These are phyloP conservation scores for Lepidocyrtinus sp. DNA, from an alignment of 2,888 invertebrate species.

Conservation along the genomic window DNA sequence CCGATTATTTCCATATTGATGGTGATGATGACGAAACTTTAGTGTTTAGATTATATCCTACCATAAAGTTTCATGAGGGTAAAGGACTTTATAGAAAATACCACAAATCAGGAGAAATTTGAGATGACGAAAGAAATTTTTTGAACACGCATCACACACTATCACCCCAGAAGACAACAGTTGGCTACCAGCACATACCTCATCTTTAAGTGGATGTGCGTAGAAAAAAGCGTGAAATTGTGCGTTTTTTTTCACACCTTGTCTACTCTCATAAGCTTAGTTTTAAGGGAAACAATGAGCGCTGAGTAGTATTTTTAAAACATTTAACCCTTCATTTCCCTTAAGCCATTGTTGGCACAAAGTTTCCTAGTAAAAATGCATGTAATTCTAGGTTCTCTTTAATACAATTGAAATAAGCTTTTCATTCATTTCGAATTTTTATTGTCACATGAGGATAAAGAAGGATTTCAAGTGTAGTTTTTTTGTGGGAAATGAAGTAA, in stretches of 20 bases:
- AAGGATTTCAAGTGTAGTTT: no score
- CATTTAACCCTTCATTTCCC: background rate
- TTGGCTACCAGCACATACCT: constrained; percentile 36
- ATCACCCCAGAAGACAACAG: constrained; percentile 27
- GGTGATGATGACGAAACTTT: background rate
- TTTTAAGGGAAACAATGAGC: background rate
- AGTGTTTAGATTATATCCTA: no score
- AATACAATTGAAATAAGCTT: no score
- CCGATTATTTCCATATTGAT: background rate
- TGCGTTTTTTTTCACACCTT: constrained; percentile 62
- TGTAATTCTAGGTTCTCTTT: background rate
- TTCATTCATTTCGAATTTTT: constrained; percentile 5
- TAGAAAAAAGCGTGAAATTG: constrained; percentile 61
- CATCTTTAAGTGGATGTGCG: background rate
- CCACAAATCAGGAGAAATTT: constrained; percentile 28
- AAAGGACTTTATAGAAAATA: no score
- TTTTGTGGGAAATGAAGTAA: background rate
- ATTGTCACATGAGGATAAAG: no score
- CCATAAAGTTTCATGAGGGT: no score
- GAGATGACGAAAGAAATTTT: constrained; percentile 30
- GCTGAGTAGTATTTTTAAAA: no score
- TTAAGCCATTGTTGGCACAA: background rate
- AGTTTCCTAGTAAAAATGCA: no score
- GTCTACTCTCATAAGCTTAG: constrained; percentile 42
- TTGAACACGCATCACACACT: background rate